These are phyloP conservation scores for Drosophila neutralis DNA, from an alignment of 2,888 invertebrate genomes.

Conservation along the genomic window DNA sequence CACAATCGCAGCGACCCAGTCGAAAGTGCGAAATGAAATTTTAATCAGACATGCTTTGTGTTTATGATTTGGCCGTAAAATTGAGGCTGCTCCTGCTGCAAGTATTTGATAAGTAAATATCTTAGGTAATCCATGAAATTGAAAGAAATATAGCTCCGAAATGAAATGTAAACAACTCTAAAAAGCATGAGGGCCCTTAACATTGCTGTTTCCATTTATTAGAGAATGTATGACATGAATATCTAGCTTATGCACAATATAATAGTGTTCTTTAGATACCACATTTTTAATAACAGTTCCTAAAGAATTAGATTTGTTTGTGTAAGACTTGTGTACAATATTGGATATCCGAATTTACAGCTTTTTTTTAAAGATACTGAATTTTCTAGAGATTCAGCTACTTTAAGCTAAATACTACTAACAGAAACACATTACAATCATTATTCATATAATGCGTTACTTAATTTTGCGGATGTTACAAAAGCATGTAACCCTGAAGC, in stretches of 20 bases:
- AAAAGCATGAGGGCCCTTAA: neutral
- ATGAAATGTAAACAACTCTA: neutral
- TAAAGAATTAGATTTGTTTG: neutral
- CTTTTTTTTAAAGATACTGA: neutral
- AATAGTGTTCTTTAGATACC: no score
- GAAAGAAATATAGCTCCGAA: neutral
- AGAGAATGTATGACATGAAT: neutral
- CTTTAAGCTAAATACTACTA: neutral
- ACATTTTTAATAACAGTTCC: neutral
- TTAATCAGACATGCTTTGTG: conserved; percentile 57
- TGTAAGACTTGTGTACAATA: neutral
- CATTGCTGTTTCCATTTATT: no score
- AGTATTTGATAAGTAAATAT: conserved; percentile 24
- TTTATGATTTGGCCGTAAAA: conserved; percentile 65
- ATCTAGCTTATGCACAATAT: neutral
- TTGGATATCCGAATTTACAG: accelerated
- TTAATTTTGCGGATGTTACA: neutral
- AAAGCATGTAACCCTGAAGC: neutral
- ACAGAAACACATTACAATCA: neutral
- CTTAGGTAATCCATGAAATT: conserved; percentile 10
- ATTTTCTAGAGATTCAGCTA: neutral
- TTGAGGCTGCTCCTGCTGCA: conserved; percentile 16
- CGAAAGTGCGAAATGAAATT: conserved; percentile 73
- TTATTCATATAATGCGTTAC: neutral
- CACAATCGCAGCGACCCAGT: conserved; percentile 65